phyloP scores from a whole-genome alignment of 2,797 vertebrate species.

The Falco naumanni region DNA sequence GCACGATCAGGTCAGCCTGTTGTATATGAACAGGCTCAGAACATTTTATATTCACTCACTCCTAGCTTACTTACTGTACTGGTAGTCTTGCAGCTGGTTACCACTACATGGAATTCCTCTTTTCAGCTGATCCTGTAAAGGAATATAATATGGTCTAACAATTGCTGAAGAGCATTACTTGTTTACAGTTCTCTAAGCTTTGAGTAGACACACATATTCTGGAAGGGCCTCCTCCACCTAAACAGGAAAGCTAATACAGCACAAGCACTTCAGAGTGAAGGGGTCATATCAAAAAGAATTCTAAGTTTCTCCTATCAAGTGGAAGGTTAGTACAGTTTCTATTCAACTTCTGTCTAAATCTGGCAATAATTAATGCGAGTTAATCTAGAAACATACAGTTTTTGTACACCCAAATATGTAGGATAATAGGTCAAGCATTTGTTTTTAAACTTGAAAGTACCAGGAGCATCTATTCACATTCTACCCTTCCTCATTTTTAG shows the following conservation, averaged over 20 bases:
- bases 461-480: neutral
- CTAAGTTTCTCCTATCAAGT: neutral
- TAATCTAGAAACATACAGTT: neutral
- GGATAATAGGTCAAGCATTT: neutral
- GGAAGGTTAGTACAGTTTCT: neutral
- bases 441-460: neutral
- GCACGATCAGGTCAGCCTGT: neutral
- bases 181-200: neutral
- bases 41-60: neutral
- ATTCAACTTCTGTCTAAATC: neutral
- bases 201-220: neutral
- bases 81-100: conserved; percentile 61
- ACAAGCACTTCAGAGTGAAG: neutral
- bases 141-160: neutral
- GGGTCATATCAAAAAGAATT: neutral
- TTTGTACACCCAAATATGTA: neutral
- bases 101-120: conserved; percentile 72
- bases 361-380: neutral
- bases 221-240: neutral
- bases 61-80: conserved; percentile 81
- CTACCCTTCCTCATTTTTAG: neutral
- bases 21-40: neutral
- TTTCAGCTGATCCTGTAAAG: conserved; percentile 76
- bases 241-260: neutral
- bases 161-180: neutral